Percentiles rank a stretch among this genome's conserved stretches.
Conservation (phyloP, 2,113 vertebrate genomes). For the Grantiella picta region DNA sequence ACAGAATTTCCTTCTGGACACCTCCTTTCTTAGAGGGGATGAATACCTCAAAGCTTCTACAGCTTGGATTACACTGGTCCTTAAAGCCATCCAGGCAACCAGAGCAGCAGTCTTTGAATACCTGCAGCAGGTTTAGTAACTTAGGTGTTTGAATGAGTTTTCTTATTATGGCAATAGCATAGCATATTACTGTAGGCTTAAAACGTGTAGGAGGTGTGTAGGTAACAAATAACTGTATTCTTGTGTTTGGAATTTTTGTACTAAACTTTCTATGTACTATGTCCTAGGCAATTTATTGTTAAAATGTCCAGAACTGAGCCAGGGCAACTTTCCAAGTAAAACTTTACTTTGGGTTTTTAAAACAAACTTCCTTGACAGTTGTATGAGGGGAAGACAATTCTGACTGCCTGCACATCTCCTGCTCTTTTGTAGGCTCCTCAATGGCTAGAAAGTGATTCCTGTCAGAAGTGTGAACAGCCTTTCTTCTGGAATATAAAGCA, state of each 20-base stretch:
- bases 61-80: neutral
- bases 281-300: neutral
- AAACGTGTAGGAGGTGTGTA: neutral
- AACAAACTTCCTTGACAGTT: neutral
- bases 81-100: neutral
- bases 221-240: neutral
- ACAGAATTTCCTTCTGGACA: neutral
- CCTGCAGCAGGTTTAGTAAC: neutral
- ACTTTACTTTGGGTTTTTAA: neutral
- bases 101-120: neutral
- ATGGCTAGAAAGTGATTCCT: slow-evolving; percentile 96
- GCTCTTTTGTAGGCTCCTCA: slow-evolving; percentile 84
- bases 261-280: neutral
- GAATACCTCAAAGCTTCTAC: neutral
- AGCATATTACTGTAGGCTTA: neutral
- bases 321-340: neutral
- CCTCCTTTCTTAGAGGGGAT: neutral
- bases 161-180: neutral
- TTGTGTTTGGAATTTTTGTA: neutral
- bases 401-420: neutral
- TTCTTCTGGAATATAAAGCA: slow-evolving; percentile 99
- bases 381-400: neutral
- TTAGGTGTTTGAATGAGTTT: neutral
- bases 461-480: slow-evolving; percentile 96
- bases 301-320: neutral